Conservation (phyloP, 1,140 invertebrate genomes). For the Heliconius nattereri region DNA sequence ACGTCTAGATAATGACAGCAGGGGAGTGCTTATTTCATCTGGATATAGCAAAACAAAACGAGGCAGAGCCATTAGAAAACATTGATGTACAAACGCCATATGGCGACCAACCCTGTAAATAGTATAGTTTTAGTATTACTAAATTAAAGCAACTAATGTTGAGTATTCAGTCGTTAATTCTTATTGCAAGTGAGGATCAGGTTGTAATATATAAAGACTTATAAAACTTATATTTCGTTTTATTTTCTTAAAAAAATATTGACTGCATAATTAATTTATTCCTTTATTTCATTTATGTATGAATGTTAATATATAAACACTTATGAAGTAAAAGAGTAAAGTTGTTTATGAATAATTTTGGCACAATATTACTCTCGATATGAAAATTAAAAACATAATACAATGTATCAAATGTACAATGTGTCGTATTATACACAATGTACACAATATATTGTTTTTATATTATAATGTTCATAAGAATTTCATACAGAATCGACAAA, state of each 20-base stretch:
- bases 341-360: too few species aligned
- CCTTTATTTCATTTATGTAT: too few species aligned
- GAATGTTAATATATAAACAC: too few species aligned
- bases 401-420: too few species aligned
- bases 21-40: constrained; percentile 78
- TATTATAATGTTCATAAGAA: too few species aligned
- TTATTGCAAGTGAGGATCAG: constrained; percentile 72
- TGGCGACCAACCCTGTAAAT: constrained; percentile 69
- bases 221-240: constrained; percentile 47
- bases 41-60: constrained; percentile 81
- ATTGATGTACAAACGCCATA: constrained; percentile 53
- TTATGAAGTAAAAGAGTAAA: too few species aligned
- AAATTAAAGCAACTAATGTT: constrained; percentile 74
- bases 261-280: too few species aligned
- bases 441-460: too few species aligned
- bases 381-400: too few species aligned
- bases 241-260: constrained; percentile 25
- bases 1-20: constrained; percentile 65
- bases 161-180: constrained; percentile 66
- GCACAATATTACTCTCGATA: too few species aligned
- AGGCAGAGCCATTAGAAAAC: constrained; percentile 72
- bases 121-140: constrained; percentile 75
- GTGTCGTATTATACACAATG: too few species aligned
- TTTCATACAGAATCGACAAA: too few species aligned
- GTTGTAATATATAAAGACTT: constrained; percentile 75